These are phyloP conservation scores for Holcopasites calliopsidis DNA, from an alignment of 1,140 invertebrate genomes.

Conservation along the genomic window DNA sequence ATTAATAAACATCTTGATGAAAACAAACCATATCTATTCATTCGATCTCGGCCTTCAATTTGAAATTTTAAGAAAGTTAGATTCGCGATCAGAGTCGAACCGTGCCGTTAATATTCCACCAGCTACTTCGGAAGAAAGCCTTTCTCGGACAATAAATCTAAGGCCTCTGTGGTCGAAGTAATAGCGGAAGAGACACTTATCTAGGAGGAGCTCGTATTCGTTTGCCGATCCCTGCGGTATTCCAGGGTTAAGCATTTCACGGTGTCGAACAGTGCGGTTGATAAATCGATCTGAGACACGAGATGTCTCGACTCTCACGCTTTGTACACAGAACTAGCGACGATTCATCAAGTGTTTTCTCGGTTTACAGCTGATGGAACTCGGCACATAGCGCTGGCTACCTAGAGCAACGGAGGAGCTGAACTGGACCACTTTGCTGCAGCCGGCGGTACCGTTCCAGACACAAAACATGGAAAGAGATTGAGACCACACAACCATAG, in stretches of 20 bases:
- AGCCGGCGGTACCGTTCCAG: neutral
- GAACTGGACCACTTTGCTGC: neutral
- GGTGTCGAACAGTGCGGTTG: constrained; percentile 5
- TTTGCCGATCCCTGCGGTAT: constrained; percentile 8
- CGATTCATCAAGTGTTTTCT: constrained; percentile 14
- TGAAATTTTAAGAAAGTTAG: no score
- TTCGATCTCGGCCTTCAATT: neutral
- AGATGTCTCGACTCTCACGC: constrained; percentile 5
- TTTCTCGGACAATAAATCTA: neutral
- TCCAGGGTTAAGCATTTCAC: constrained; percentile 28
- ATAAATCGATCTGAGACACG: constrained; percentile 22
- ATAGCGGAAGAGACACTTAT: constrained; percentile 14
- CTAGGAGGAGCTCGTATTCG: constrained; percentile 6
- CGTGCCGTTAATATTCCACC: neutral
- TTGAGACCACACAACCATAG: neutral
- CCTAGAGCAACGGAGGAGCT: neutral
- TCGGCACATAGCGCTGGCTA: neutral
- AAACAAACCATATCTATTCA: neutral
- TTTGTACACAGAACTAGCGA: neutral
- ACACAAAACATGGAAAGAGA: neutral
- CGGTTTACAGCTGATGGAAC: neutral
- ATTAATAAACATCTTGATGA: neutral
- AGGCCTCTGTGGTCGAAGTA: no score
- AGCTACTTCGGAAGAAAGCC: no score
- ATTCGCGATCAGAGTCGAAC: neutral